Conservation (phyloP, 1,140 invertebrate genomes). For the Aphis gossypii region DNA sequence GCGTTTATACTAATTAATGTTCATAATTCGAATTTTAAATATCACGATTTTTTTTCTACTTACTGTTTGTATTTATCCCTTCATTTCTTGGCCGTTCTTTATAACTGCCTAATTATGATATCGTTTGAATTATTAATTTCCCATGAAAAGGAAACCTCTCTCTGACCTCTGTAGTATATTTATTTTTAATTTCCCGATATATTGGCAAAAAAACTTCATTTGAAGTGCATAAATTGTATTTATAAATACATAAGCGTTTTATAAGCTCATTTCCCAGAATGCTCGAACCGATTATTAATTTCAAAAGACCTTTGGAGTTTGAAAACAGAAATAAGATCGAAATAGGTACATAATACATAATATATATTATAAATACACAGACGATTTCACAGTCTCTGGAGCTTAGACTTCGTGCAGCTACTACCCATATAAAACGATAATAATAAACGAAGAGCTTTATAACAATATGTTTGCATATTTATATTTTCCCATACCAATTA, state of each 20-base stretch:
- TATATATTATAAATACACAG: neutral
- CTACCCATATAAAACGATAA: neutral
- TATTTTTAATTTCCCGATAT: neutral
- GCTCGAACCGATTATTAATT: slow-evolving; percentile 20
- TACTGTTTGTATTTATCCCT: neutral
- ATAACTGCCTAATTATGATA: neutral
- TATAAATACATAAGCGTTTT: neutral
- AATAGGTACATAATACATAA: neutral
- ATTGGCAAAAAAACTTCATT: neutral
- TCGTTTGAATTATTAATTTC: neutral
- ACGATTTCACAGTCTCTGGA: neutral
- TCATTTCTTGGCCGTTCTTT: neutral
- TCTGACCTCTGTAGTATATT: neutral
- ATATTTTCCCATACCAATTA: neutral
- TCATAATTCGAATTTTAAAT: neutral
- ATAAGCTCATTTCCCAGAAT: slow-evolving; percentile 15
- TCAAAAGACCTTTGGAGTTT: slow-evolving; percentile 21
- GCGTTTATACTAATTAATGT: neutral
- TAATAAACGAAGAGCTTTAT: slow-evolving; percentile 6
- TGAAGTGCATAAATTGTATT: neutral
- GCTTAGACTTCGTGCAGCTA: neutral
- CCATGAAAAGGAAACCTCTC: neutral
- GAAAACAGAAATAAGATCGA: neutral
- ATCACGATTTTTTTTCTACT: neutral
- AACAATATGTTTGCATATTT: neutral